These are phyloP conservation scores for Corynorhinus townsendii DNA, from an alignment of 2,113 vertebrate species.

Conservation along the genomic window DNA sequence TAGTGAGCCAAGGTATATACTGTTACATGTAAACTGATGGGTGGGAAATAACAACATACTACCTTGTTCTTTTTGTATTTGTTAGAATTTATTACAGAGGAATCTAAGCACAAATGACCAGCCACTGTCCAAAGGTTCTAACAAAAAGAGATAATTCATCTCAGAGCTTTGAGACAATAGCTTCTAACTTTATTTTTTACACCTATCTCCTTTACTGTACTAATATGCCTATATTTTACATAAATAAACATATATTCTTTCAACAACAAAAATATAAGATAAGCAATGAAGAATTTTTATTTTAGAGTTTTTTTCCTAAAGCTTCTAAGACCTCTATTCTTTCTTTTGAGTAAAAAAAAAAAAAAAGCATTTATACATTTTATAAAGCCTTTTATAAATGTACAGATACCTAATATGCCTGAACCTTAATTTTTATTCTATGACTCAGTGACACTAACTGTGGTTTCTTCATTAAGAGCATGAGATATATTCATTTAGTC, in stretches of 20 bases:
- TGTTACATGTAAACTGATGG: neutral
- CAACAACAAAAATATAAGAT: neutral
- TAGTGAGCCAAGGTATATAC: neutral
- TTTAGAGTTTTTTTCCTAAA: neutral
- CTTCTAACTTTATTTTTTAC: conserved; percentile 9
- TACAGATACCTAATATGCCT: neutral
- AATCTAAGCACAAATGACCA: neutral
- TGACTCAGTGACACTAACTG: neutral
- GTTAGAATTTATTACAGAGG: neutral
- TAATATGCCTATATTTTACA: neutral
- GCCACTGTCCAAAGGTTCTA: neutral
- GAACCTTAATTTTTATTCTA: neutral
- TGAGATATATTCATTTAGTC: neutral
- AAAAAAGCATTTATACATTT: no score
- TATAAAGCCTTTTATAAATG: neutral
- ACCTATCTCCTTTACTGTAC: neutral
- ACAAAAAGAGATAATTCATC: neutral
- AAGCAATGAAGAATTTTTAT: neutral
- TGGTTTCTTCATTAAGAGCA: neutral
- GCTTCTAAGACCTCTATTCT: neutral
- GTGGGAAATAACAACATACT: neutral
- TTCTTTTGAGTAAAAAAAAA: neutral
- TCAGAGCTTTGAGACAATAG: neutral
- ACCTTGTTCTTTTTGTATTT: neutral
- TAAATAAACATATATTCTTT: neutral